Evolutionary conservation across 2,113 vertebrate genomes (phyloP).

Genomic region (Colius striatus): DNA sequence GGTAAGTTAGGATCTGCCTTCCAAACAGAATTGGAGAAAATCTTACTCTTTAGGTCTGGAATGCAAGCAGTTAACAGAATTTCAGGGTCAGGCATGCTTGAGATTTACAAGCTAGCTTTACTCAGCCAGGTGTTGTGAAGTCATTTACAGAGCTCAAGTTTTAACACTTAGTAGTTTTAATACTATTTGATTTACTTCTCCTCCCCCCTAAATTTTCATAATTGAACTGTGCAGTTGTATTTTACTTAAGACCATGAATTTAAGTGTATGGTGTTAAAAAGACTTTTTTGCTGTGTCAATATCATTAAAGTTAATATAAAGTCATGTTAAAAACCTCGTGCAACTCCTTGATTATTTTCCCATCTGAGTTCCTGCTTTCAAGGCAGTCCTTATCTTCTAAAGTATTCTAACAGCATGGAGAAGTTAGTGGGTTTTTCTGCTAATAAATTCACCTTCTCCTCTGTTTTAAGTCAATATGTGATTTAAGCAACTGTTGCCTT

Average conservation of each 20-base stretch:
- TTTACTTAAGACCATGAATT: not conserved
- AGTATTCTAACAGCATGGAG: not conserved
- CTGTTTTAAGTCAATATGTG: not conserved
- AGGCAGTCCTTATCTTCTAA: not conserved
- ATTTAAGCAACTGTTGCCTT: not conserved
- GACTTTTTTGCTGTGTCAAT: not conserved
- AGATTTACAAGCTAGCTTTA: slow-evolving; percentile 55
- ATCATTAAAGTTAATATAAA: not conserved
- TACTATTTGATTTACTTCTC: not conserved
- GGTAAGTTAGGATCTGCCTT: slow-evolving; percentile 37
- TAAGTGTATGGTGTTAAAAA: not conserved
- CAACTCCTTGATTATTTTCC: not conserved
- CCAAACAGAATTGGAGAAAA: slow-evolving; percentile 39
- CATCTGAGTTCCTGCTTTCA: not conserved
- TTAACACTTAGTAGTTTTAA: slow-evolving; percentile 36
- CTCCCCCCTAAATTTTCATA: not conserved
- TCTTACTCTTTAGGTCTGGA: slow-evolving; percentile 61
- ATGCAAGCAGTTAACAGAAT: slow-evolving; percentile 55
- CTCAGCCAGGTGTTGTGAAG: slow-evolving; percentile 32
- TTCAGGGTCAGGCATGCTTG: slow-evolving; percentile 61
- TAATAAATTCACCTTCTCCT: not conserved
- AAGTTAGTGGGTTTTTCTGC: not conserved
- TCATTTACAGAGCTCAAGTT: slow-evolving; percentile 16
- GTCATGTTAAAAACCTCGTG: not conserved
- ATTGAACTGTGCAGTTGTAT: not conserved